phyloP scores from a whole-genome alignment of 2,113 vertebrate genomes.

The Hippocampus barbouri region DNA sequence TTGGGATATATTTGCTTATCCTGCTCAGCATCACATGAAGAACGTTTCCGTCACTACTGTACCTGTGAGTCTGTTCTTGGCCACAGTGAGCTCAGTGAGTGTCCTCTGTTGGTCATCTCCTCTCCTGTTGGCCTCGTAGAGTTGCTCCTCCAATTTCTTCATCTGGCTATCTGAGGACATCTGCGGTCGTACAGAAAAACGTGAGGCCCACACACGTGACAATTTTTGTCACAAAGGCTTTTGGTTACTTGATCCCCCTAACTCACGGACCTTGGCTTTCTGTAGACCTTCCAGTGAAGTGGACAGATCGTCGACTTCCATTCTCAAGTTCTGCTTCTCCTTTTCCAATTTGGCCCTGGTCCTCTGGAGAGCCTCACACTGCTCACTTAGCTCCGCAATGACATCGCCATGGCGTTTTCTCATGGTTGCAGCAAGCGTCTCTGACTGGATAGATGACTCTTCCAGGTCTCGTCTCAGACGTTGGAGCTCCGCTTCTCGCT shows the following conservation, averaged over 20 bases:
- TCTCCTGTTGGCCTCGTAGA: constrained; percentile 67
- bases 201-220: not conserved
- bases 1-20: not conserved
- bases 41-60: not conserved
- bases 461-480: constrained; percentile 76
- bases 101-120: constrained; percentile 76
- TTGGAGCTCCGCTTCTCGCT: constrained; percentile 75
- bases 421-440: constrained; percentile 60
- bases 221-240: not conserved
- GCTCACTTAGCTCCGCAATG: constrained; percentile 71
- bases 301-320: constrained; percentile 74
- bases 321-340: constrained; percentile 75
- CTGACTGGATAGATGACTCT: constrained; percentile 69
- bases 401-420: constrained; percentile 69
- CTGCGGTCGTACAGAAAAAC: constrained; percentile 43
- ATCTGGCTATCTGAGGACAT: constrained; percentile 67
- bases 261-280: constrained; percentile 69
- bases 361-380: constrained; percentile 74
- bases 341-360: constrained; percentile 75
- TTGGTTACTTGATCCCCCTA: not conserved
- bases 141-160: constrained; percentile 75
- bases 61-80: constrained; percentile 76
- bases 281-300: constrained; percentile 70
- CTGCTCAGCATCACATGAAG: not conserved
- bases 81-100: constrained; percentile 65